Evolutionary conservation across 2,113 vertebrate species (phyloP), one percentile per base, ranked within the genome.

Genomic region (Stegostoma tigrinum): DNA sequence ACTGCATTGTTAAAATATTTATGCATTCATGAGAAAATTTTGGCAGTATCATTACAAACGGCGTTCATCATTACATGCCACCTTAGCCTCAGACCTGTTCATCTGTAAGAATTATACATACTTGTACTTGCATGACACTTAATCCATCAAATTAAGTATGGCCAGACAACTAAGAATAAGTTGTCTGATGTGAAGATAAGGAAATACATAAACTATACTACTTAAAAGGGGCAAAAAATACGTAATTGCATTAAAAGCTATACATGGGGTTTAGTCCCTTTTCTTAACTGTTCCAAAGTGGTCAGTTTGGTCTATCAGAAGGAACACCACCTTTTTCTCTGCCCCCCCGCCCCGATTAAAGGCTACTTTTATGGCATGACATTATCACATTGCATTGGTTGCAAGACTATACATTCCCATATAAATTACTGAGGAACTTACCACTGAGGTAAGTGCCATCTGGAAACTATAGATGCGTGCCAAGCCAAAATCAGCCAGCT

Each of bases 401-500:
- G n/a, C 67, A 45, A 48, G 67, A 23, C 48, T 72, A 42, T 27
- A 67, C 15, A 95, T 48, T 72, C 67, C 48, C 66, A 70, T 95
- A 95, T 19, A 72, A 48, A 95, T 48, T 4, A 72, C 72, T 95
- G 27, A 72, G 95, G 96, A 96, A 98, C 99, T 98, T 96, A 99
- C 99, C 98, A 99, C 99, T 95, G 99, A 99, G 96, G 99, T 99
- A 96, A 99, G 99, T 90, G 99, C 99, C 99, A 99, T 99, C 97
- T 99, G 99, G 97, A 99, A 99, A 97, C 99, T 99, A 98, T 99
- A 99, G 98, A 99, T 99, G 96, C 99, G 98, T 55, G 99, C 99
- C 78, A 99, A 98, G 96, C 99, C 99, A 19, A 99, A 99, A 97
- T 99, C 99, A 24, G 99, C 99, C 96, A 99, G 97, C 96, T 99